Base-by-base conservation (phyloP, 2,888 invertebrate genomes). In the Melieria omissa region DNA sequence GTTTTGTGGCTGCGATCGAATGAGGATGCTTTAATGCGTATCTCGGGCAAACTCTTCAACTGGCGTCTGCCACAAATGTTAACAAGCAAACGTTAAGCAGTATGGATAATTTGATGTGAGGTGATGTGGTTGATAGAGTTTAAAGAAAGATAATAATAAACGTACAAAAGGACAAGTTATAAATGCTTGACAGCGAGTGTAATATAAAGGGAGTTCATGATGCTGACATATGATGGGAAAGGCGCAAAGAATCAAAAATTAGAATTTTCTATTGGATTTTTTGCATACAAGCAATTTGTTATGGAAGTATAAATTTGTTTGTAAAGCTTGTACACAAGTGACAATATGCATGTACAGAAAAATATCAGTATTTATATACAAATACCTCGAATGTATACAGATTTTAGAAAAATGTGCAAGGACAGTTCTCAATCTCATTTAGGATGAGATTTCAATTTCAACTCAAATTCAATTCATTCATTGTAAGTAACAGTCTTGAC, bases 21-120 rank as follows among this genome's bases (percentile, higher is more conserved):
- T 87, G 93, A 93, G 81, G 94, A 93, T 85, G 93, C 93, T 89
- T 93, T 89, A 83, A 94, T 92, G 84, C 93, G 92, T 85, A 94
- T 94, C 90, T 93, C 93, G 78, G 94, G 94, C 76, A 83, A 81
- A 76, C 84, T 82, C 74, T 83, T 83, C 75, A 88, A 91, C 90
- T 90, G 92, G 89, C 86, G 91, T 90, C 89, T 84, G 77, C 66
- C 70, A 8, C 9, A 57, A 57, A 57, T 9, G 14, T 4, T n/a
- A 57, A 9, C 29, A 29, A 29, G 29, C 29, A 2, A 29, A 29
- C 29, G 29, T 14, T 9, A 49, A 49, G 49, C 9, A 12, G 49
- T 10, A 49, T 49, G 8, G 49, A 3, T 3, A 12, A 49, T 49
- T 10, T 49, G 52, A 10, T 62, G 55, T 54, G 62, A 61, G n/a